Base-by-base conservation (phyloP, 2,797 vertebrate species). In the Melanotaenia maccullochi region DNA sequence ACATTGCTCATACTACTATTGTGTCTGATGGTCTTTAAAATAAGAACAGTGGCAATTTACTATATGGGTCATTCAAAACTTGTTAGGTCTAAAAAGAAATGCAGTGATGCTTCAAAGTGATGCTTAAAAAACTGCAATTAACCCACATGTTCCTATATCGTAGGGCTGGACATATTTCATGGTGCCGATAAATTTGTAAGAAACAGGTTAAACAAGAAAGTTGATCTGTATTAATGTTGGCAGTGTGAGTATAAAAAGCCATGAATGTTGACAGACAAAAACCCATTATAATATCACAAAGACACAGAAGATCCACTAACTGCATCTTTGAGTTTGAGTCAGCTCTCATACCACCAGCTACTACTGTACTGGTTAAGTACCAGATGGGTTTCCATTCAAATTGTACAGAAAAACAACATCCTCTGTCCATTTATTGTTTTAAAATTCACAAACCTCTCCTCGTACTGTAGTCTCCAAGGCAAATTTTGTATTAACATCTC, bases 271-370 rank as follows among this genome's bases (percentile, higher is more conserved):
- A 73, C 51, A 85, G 65, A 80, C 59, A 62, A 57, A 13, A 54
- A 73, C 42, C 86, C 63, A 86, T 84, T 80, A 80, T 52, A 79
- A 76, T 66, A 81, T 74, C 55, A 65, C 36, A 75, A 61, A 72
- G 6, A 73, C 12, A 5, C 58, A 16, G 20, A 67, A 44, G 68
- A 38, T 71, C 33, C 60, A 40, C 52, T 65, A 73, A 65, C 55
- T 66, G 38, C 49, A 54, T 73, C 18, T 74, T 60, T 65, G 49
- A 70, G 59, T n/a, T 60, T 22, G 55, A 60, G 30, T 64, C 52
- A 61, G 55, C 60, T 60, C 25, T 73, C 20, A 12, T 13, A 59
- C 11, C 13, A 78, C 70, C 73, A 78, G 36, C 74, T 58, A 36
- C 32, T 24, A 44, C 14, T 24, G 16, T 2, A 11, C 47, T 64